These are phyloP conservation scores for Mionectes olivaceus DNA, from an alignment of 2,797 vertebrate species.

Conservation along the genomic window DNA sequence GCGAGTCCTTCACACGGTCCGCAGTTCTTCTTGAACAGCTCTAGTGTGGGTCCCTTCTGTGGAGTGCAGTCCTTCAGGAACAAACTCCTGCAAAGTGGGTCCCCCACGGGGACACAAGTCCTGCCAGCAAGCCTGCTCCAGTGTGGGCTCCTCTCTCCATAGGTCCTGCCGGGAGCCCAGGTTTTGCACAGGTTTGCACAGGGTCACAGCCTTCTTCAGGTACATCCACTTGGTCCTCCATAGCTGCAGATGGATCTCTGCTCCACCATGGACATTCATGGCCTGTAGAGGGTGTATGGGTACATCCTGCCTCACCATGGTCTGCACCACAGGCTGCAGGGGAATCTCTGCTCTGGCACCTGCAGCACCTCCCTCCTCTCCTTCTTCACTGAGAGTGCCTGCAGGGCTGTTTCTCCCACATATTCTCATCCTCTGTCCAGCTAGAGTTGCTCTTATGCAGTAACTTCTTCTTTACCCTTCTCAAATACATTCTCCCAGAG, in stretches of 20 bases:
- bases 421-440: neutral
- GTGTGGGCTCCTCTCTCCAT: neutral
- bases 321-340: neutral
- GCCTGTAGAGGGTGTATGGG: neutral
- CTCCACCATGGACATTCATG: neutral
- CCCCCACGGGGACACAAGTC: neutral
- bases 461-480: neutral
- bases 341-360: rapidly evolving
- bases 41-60: neutral
- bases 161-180: neutral
- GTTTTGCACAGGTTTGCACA: rapidly evolving
- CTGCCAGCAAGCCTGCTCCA: neutral
- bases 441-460: neutral
- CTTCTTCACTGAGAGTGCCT: neutral
- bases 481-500: neutral
- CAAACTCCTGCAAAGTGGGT: rapidly evolving
- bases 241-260: neutral
- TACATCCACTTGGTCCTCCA: neutral
- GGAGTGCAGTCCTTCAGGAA: neutral
- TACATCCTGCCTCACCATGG: neutral
- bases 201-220: neutral
- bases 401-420: neutral
- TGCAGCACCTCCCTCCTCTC: neutral
- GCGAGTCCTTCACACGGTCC: neutral
- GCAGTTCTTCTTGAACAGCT: neutral